Base-by-base conservation (phyloP, 2,797 vertebrate genomes). In the Luscinia megarhynchos region DNA sequence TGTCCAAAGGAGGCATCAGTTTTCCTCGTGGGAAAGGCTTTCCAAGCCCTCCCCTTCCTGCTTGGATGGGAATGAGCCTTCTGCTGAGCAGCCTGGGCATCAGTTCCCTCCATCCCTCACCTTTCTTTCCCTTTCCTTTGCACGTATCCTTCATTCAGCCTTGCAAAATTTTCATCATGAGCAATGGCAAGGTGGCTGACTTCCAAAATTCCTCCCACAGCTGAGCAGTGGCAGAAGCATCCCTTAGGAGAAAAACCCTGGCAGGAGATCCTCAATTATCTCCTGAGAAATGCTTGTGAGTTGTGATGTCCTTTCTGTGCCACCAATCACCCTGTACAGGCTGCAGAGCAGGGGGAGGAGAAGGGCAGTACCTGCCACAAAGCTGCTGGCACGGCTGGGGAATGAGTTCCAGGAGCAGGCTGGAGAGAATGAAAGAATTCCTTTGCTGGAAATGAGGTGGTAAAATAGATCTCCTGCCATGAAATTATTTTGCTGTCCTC, bases 1-100 rank as follows among this genome's bases (percentile, higher is more conserved):
- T 76, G 84, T 74, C 88, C 89, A 27, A 93, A 95, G 3, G 24
- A 77, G 90, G 80, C 78, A 94, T 79, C 89, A 32, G 69, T 93
- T 97, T 94, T 93, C 93, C 76, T 85, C 26, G 3, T n/a, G 84
- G 84, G 95, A 96, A 95, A 96, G 83, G 75, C 19, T 88, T 97
- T 94, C 93, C 92, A 91, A 91, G 73, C 57, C 34, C 57, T 96
- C 43, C 84, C 90, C 72, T 77, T 95, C 92, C 93, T 95, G 93
- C 84, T 95, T 24, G 10, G 94, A 80, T 94, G 90, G 89, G 87
- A 96, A 67, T 32, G 72, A 93, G 11, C 26, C 32, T 84, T 85
- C 38, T 87, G 40, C 78, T 75, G 68, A 62, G 75, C 61, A 58
- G 20, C 22, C 17, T 51, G 48, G 40, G 21, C 81, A 41, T 32